These are phyloP conservation scores for Penaeus monodon DNA, from an alignment of 2,888 invertebrate species.

Conservation along the genomic window DNA sequence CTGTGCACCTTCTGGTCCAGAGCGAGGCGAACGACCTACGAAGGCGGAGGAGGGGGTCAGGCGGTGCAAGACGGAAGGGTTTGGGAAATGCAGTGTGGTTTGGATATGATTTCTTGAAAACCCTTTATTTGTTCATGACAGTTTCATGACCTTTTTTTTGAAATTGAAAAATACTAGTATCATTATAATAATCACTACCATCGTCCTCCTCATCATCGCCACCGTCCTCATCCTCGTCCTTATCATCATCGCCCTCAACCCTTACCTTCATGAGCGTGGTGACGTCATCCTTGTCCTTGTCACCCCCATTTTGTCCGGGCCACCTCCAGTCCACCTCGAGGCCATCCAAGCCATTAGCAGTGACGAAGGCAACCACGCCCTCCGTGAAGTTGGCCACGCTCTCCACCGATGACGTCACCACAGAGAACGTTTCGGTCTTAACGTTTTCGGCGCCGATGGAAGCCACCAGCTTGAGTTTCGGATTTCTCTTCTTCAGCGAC, in stretches of 20 bases:
- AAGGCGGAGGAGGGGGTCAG: neutral
- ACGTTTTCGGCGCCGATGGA: constrained; percentile 59
- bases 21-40: constrained; percentile 46
- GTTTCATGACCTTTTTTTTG: no score
- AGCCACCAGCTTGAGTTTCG: constrained; percentile 50
- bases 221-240: no score
- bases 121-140: no score
- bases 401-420: constrained; percentile 46
- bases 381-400: constrained; percentile 61
- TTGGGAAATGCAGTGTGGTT: neutral
- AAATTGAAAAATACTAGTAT: no score
- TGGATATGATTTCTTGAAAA: neutral
- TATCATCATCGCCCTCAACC: no score
- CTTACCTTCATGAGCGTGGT: constrained; percentile 63
- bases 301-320: constrained; percentile 57
- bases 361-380: constrained; percentile 42
- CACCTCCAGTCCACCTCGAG: constrained; percentile 66
- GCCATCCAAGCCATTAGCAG: constrained; percentile 55
- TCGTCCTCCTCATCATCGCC: no score
- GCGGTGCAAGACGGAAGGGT: neutral
- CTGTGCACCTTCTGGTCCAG: constrained; percentile 51
- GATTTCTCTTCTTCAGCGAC: constrained; percentile 55
- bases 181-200: no score
- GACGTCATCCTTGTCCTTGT: constrained; percentile 61
- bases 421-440: constrained; percentile 50